These are phyloP conservation scores for Cydia splendana DNA, from an alignment of 1,140 invertebrate species.

Conservation along the genomic window DNA sequence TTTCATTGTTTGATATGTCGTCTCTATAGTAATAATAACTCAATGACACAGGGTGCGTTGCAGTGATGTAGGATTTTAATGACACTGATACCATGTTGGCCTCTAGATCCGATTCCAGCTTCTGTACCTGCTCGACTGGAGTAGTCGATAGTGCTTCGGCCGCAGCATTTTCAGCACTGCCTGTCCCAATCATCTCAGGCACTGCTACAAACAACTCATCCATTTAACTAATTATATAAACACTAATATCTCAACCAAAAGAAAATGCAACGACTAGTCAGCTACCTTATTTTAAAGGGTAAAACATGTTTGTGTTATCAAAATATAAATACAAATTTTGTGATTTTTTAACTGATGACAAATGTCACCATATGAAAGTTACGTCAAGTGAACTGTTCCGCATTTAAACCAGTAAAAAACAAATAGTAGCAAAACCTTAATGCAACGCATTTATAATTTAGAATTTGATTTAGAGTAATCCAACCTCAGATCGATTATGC, in stretches of 20 bases:
- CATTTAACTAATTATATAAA: conserved; percentile 9
- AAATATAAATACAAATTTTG: conserved; percentile 67
- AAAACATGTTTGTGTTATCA: conserved; percentile 68
- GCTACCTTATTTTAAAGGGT: conserved; percentile 64
- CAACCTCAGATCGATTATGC: not conserved
- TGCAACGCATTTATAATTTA: not conserved
- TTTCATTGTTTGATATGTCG: too few relatives aligned
- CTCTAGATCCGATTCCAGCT: not conserved
- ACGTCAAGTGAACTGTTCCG: conserved; percentile 47
- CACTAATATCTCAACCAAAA: not conserved
- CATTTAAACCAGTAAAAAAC: conserved; percentile 40
- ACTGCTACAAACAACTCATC: conserved; percentile 12
- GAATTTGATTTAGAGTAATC: not conserved
- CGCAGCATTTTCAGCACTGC: conserved; percentile 55
- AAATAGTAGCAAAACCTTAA: not conserved
- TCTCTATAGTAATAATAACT: too few relatives aligned
- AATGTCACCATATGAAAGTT: conserved; percentile 55
- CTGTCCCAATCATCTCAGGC: conserved; percentile 56
- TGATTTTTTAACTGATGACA: conserved; percentile 64
- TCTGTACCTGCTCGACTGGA: conserved; percentile 41
- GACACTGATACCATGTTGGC: not conserved
- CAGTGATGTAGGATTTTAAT: not conserved
- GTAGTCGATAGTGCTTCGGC: conserved; percentile 44
- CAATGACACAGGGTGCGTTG: not conserved
- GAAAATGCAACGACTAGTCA: conserved; percentile 17